Conservation (phyloP, 2,797 vertebrate genomes). For the Sphaeramia orbicularis region DNA sequence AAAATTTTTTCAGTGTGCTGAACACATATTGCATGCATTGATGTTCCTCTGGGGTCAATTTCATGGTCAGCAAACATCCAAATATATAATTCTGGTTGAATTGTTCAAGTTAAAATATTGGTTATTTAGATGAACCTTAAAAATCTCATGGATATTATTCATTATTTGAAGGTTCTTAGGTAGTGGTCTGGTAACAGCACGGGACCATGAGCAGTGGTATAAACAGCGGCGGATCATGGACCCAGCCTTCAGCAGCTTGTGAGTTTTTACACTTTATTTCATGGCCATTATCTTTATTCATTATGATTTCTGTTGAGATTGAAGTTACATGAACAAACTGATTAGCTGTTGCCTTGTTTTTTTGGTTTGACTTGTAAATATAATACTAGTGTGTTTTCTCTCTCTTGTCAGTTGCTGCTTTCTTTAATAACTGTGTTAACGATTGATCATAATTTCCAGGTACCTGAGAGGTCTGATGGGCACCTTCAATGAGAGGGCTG, state of each 20-base stretch:
- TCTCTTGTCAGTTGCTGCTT: no score
- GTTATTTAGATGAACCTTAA: not conserved
- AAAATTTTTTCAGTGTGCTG: no score
- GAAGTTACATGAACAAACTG: no score
- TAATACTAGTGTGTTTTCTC: not conserved
- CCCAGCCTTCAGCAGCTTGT: slow-evolving; percentile 92
- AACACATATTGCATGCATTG: no score
- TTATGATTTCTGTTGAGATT: not conserved
- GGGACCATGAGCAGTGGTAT: slow-evolving; percentile 88
- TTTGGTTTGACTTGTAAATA: not conserved
- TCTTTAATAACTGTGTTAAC: no score
- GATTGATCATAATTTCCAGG: slow-evolving; percentile 74
- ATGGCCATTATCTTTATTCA: no score
- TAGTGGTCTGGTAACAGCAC: slow-evolving; percentile 86
- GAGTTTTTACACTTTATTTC: slow-evolving; percentile 58
- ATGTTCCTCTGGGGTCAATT: no score
- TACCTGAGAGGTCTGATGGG: slow-evolving; percentile 89
- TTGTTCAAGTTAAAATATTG: not conserved
- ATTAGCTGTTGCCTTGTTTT: not conserved
- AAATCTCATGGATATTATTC: not conserved
- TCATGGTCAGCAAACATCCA: no score
- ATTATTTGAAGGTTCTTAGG: slow-evolving; percentile 87
- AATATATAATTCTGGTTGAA: no score
- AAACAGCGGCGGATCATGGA: slow-evolving; percentile 93
- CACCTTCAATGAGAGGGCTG: slow-evolving; percentile 91